Base-by-base conservation (phyloP, 2,113 vertebrate genomes). In the Platysteira castanea region DNA sequence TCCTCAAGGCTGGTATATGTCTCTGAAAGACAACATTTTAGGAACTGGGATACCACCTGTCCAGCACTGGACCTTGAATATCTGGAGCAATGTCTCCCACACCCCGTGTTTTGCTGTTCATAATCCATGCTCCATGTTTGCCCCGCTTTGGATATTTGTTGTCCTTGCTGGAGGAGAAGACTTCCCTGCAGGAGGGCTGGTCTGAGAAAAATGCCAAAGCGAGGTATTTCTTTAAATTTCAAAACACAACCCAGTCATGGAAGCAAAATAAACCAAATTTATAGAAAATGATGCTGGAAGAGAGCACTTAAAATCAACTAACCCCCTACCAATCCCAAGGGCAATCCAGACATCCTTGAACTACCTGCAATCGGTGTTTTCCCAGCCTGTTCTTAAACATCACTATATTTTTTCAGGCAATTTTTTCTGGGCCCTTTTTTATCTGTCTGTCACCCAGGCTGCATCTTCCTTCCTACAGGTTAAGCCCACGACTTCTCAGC, bases 331-430 rank as follows among this genome's bases (percentile, higher is more conserved):
- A 57, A 50, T 67, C 30, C 39, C 31, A 33, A 39, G 33, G 47
- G 30, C 28, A 63, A 59, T 13, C 31, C 50, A 46, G 39, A 35
- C 22, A 6, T 28, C 42, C 28, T 50, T 20, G 46, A 57, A 23
- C 23, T 37, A 47, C 37, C 37, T 12, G 24, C 9, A 57, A 18
- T 0, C 0, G 0, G 5, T 54, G 16, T 69, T 77, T 78, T 74
- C 20, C 60, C 69, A 91, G 33, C 26, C 27, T 19, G 15, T 12
- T 54, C 56, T 71, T 50, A 19, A 57, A 65, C 6, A 15, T 27
- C 23, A 13, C 15, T n/a, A 0, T 15, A 8, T 30, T 44, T 46
- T 80, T 78, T 8, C 42, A 50, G 60, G 15, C 12, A 28, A 6
- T 33, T 47, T 93, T 84, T 46, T 31, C 69, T 37, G 67, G 56